Evolutionary conservation across 1,140 invertebrate species (phyloP).

Genomic region (Penaeus japonicus): DNA sequence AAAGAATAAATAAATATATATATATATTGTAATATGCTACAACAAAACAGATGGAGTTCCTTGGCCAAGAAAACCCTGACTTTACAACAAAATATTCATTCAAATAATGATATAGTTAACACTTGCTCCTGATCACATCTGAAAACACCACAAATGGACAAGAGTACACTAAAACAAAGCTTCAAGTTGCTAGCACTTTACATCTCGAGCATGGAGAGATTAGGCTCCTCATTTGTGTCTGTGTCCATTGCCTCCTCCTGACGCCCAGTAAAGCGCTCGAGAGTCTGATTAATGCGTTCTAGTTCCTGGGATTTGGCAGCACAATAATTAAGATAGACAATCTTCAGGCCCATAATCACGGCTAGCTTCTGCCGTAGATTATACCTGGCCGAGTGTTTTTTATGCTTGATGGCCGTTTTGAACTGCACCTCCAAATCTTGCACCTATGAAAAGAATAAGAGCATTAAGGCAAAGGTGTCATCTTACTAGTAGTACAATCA

Average conservation of each 20-base stretch:
- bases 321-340: constrained; percentile 51
- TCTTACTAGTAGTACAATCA: neutral
- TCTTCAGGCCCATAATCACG: constrained; percentile 50
- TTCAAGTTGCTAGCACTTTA: neutral
- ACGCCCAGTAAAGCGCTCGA: constrained; percentile 1
- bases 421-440: constrained; percentile 49
- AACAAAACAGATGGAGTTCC: no score
- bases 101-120: no score
- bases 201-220: constrained; percentile 25
- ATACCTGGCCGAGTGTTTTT: constrained; percentile 50
- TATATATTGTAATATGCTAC: no score
- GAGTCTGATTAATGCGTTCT: constrained; percentile 34
- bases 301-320: constrained; percentile 41
- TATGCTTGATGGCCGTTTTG: constrained; percentile 34
- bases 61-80: no score
- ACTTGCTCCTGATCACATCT: neutral
- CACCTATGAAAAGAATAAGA: constrained; percentile 27
- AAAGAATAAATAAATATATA: no score
- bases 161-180: neutral
- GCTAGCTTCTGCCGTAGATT: constrained; percentile 48
- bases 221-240: constrained; percentile 43
- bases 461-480: neutral
- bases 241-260: constrained; percentile 46
- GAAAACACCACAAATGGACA: neutral
- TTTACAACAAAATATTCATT: no score